Evolutionary conservation across 2,797 vertebrate species (phyloP).

Genomic region (Cyprinodon diabolis): DNA sequence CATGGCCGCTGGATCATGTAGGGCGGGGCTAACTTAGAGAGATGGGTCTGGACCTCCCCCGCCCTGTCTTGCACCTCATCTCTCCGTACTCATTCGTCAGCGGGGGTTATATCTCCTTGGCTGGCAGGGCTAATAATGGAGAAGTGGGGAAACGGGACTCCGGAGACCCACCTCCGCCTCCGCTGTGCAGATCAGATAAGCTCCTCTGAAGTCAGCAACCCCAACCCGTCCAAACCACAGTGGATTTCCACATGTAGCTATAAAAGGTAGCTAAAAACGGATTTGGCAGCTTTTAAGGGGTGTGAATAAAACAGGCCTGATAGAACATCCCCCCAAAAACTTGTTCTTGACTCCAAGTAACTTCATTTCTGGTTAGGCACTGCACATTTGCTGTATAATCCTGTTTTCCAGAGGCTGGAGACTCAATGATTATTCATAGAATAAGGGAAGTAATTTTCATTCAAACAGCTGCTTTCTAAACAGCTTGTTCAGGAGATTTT

Average conservation of each 20-base stretch:
- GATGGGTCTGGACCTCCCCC: slow-evolving; percentile 51
- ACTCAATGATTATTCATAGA: slow-evolving; percentile 60
- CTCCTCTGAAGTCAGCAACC: slow-evolving; percentile 50
- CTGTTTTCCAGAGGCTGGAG: slow-evolving; percentile 55
- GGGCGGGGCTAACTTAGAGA: background rate
- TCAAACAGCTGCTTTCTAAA: slow-evolving; percentile 64
- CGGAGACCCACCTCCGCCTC: slow-evolving; percentile 67
- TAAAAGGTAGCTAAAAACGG: slow-evolving; percentile 36
- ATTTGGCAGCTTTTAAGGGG: slow-evolving; percentile 60
- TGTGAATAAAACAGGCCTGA: slow-evolving; percentile 57
- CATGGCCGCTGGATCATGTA: background rate
- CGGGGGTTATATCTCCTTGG: slow-evolving; percentile 70
- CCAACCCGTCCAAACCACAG: slow-evolving; percentile 12
- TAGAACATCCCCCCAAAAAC: slow-evolving; percentile 13
- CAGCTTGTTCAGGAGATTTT: background rate
- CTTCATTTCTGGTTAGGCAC: slow-evolving; percentile 46
- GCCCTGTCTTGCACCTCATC: slow-evolving; percentile 58
- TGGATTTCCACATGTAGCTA: slow-evolving; percentile 48
- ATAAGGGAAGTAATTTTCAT: slow-evolving; percentile 64
- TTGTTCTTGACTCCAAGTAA: slow-evolving; percentile 25
- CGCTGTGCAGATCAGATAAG: slow-evolving; percentile 69
- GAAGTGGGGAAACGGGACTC: slow-evolving; percentile 64
- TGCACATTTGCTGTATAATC: too few species aligned
- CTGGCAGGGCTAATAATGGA: slow-evolving; percentile 77
- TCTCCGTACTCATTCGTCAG: slow-evolving; percentile 72